phyloP scores from a whole-genome alignment of 1,140 invertebrate species.

The Drosophila funebris region DNA sequence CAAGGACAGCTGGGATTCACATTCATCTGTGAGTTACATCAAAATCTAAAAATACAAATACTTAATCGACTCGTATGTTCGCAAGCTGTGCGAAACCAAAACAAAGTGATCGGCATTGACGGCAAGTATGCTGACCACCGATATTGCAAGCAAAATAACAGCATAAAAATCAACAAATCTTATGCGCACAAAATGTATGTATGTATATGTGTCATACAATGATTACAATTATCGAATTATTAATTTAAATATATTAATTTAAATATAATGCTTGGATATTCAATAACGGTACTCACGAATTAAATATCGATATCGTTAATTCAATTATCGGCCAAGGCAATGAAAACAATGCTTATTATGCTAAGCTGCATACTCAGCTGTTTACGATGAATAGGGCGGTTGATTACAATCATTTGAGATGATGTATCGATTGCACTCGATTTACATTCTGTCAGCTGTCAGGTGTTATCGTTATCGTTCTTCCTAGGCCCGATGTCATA shows the following conservation, averaged over 20 bases:
- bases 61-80: not conserved
- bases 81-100: conserved; percentile 8
- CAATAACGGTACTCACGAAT: no score
- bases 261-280: no score
- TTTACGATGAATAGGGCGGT: not conserved
- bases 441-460: not conserved
- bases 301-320: no score
- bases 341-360: not conserved
- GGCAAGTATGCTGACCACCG: conserved; percentile 15
- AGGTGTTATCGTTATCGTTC: conserved; percentile 16
- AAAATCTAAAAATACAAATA: conserved; percentile 10
- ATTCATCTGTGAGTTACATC: conserved; percentile 20
- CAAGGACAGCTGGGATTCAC: conserved; percentile 16
- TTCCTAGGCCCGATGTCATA: conserved; percentile 37
- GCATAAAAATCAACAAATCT: not conserved
- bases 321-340: no score
- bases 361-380: not conserved
- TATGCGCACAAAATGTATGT: not conserved
- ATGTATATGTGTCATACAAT: not conserved
- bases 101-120: conserved; percentile 16
- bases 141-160: not conserved
- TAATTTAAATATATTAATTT: not conserved
- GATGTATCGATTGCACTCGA: not conserved
- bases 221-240: not conserved
- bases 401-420: not conserved